Percentiles rank a stretch among this genome's conserved stretches.
These are phyloP conservation scores for Autographa gamma DNA, from an alignment of 2,888 invertebrate species.

Conservation along the genomic window DNA sequence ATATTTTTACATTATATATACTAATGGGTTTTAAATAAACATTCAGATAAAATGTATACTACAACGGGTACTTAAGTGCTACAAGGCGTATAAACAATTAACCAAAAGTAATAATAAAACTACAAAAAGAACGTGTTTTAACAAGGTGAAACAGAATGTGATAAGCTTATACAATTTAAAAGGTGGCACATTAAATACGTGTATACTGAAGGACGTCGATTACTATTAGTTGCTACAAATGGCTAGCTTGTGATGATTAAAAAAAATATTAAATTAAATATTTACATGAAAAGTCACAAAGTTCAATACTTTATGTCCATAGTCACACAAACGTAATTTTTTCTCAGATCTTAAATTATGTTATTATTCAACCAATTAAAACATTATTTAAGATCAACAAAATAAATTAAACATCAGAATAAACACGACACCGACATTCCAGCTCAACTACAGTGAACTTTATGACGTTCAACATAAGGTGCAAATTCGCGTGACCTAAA, in stretches of 20 bases:
- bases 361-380: background rate
- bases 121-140: background rate
- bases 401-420: background rate
- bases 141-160: background rate
- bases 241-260: background rate
- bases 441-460: background rate
- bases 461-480: background rate
- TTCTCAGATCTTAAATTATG: background rate
- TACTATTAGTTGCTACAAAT: background rate
- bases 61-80: background rate
- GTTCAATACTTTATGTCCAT: no score
- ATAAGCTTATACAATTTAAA: background rate
- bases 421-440: background rate
- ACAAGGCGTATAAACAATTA: background rate
- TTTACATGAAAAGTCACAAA: background rate
- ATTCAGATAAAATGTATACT: no score
- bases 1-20: no score
- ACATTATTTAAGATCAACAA: background rate
- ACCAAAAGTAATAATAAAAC: background rate
- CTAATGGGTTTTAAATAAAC: no score
- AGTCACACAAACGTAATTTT: background rate
- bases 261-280: background rate
- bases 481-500: constrained; percentile 27
- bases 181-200: background rate
- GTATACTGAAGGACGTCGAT: background rate